Evolutionary conservation across 2,113 vertebrate species (phyloP), one percentile per base, ranked within the genome.

Genomic region (Entelurus aequoreus): DNA sequence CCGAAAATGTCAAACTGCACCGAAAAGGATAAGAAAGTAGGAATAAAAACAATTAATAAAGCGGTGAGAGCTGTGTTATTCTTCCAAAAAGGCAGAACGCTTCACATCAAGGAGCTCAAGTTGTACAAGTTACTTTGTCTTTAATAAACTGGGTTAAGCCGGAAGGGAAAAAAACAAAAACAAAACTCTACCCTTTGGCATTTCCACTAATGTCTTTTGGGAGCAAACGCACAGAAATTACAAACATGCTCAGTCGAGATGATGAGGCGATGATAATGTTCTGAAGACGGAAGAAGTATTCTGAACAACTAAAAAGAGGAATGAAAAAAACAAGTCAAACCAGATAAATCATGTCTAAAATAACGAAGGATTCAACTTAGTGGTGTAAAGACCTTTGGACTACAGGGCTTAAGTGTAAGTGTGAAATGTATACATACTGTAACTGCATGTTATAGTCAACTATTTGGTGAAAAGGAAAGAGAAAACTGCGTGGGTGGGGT

Each of bases 141-240:
- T 49, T 57, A 42, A 63, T 76, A 56, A 77, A 72, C 71, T 36
- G 56, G 40, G 48, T 62, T 28, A 56, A 67, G 74, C 42, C 4
- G 5, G 36, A 51, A 57, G 63, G 66, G 53, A 37, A 37, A 48
- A 58, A 40, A 44, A 44, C 11, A 64, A 48, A 75, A 57, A 48
- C 28, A 77, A 72, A 65, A 36, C 28, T 66, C 36, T 62, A 53
- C 63, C 65, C 71, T 35, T 58, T 28, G 12, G 72, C 67, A 62
- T 52, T 73, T 56, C 53, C 12, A 54, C 62, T 66, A 56, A 69
- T 69, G 65, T 49, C 44, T 75, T 37, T 71, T 12, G 62, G 50
- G 50, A 60, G 51, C 52, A 47, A 69, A 65, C 5, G 51, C 60
- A 65, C 50, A 56, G 42, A 54, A 83, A 73, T 66, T 60, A 75